Evolutionary conservation across 1,140 invertebrate genomes (phyloP), one percentile per base, ranked within the genome.

Genomic region (Drosophila cardini): DNA sequence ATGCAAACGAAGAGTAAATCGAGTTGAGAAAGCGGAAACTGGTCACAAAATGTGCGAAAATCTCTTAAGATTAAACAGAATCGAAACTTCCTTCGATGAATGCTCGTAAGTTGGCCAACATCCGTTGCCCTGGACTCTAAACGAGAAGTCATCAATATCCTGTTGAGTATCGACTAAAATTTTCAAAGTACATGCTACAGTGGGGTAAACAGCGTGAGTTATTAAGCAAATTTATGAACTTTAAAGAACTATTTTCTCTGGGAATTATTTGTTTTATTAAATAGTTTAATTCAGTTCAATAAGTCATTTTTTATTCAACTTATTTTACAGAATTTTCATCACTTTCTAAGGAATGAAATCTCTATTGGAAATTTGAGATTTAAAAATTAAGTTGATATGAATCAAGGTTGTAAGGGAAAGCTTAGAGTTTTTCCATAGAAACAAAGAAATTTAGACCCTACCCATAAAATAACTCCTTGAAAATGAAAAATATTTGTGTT

Each of bases 51-150:
- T 86, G 83, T 87, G 83, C 77, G 71, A 87, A 86, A 86, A 87
- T 86, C 83, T 86, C 83, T 64, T 53, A 87, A 86, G 83, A 86
- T 86, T 86, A 73, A 86, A 76, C 85, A 79, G 78, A 13, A 62
- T 76, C 50, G 34, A 56, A 77, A 72, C 46, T 45, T 78, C 34
- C 42, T 42, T 76, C 43, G 43, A 68, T 65, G 64, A 53, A 73
- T 60, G 38, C 63, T 55, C 4, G 21, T 26, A 26, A 26, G 21
- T 68, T 34, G 8, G 8, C 15, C 8, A 30, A 40, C 45, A 55
- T 2, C 7, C n/a, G 36, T 32, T 16, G 21, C 15, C 21, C 40
- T 16, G 9, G 4, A 40, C 30, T 30, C 32, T 16, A 32, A 55
- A 40, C 53, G 62, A 60, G 55, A 69, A 73, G 74, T 82, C 83